Percentiles rank a stretch among this genome's conserved stretches.
These are phyloP conservation scores for Drepana arcuata DNA, from an alignment of 1,140 invertebrate species.

Conservation along the genomic window DNA sequence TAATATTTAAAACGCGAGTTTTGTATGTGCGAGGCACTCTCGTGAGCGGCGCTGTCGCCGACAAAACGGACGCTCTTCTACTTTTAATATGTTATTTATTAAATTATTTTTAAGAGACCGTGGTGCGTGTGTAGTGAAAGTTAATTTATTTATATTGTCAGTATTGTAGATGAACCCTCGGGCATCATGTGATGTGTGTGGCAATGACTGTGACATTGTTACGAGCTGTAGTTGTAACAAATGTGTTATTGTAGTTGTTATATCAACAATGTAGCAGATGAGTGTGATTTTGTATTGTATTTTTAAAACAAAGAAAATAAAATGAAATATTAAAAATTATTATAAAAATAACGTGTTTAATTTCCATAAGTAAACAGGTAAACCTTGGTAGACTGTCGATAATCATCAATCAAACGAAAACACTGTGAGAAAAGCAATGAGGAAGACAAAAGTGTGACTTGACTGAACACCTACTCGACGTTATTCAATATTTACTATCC, in stretches of 20 bases:
- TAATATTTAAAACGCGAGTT: constrained; percentile 50
- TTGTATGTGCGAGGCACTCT: constrained; percentile 10
- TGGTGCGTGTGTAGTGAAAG: constrained; percentile 59
- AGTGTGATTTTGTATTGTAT: constrained; percentile 53
- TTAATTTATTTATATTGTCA: constrained; percentile 69
- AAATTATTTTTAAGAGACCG: constrained; percentile 60
- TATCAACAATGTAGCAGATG: constrained; percentile 36
- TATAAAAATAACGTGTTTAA: too few species aligned
- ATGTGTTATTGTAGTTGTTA: constrained; percentile 43
- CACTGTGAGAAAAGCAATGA: too few species aligned
- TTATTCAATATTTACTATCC: too few species aligned
- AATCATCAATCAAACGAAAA: too few species aligned
- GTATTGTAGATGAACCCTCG: constrained; percentile 47
- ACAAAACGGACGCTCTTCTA: constrained; percentile 37
- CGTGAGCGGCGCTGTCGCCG: constrained; percentile 17
- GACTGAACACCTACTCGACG: too few species aligned
- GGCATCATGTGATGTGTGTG: constrained; percentile 37
- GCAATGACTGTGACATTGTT: constrained; percentile 34
- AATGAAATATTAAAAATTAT: constrained; percentile 33
- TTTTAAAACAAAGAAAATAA: constrained; percentile 32
- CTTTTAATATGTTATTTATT: constrained; percentile 55
- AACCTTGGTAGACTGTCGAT: too few species aligned
- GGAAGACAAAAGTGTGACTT: too few species aligned
- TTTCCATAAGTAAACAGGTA: too few species aligned
- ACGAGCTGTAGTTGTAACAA: constrained; percentile 19